A percentile compares a stretch with the other conserved stretches of the same genome.
Evolutionary conservation across 2,113 vertebrate genomes (phyloP).

Genomic region (Oxyura jamaicensis): DNA sequence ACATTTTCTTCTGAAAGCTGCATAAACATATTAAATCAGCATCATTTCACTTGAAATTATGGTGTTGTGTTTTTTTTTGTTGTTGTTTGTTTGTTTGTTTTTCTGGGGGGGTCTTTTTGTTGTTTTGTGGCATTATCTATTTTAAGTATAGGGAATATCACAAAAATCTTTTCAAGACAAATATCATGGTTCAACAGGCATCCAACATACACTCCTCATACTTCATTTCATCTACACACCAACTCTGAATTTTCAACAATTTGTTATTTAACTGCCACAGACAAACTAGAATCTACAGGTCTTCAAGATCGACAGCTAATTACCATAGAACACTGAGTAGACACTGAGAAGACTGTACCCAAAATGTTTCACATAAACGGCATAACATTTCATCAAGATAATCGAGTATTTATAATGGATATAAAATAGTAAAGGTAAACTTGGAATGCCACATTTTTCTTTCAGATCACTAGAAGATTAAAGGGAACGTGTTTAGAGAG

Average conservation of each 20-base stretch:
- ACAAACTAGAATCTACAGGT: not conserved
- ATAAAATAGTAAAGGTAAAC: constrained; percentile 41
- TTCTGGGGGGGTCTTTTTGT: rapidly evolving
- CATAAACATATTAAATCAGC: not conserved
- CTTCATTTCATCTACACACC: not conserved
- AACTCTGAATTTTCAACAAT: not conserved
- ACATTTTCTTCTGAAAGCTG: not conserved
- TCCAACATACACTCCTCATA: not conserved
- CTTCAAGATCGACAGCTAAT: not conserved
- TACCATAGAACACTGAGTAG: not conserved
- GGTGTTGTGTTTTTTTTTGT: no score
- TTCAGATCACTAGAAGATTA: constrained; percentile 66
- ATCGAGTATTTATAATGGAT: constrained; percentile 14
- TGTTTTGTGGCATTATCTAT: not conserved
- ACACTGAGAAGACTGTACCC: not conserved
- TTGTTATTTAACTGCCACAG: not conserved
- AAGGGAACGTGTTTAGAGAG: constrained; percentile 71
- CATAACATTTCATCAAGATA: constrained; percentile 15
- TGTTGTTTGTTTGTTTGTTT: no score
- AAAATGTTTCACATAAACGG: not conserved
- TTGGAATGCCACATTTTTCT: constrained; percentile 50
- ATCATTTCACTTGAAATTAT: not conserved
- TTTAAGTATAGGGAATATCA: not conserved
- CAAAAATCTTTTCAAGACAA: not conserved
- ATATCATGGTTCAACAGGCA: not conserved